A percentile compares a stretch with the other conserved stretches of the same genome.
Evolutionary conservation across 2,113 vertebrate species (phyloP).

Genomic region (Ploceus nigricollis): DNA sequence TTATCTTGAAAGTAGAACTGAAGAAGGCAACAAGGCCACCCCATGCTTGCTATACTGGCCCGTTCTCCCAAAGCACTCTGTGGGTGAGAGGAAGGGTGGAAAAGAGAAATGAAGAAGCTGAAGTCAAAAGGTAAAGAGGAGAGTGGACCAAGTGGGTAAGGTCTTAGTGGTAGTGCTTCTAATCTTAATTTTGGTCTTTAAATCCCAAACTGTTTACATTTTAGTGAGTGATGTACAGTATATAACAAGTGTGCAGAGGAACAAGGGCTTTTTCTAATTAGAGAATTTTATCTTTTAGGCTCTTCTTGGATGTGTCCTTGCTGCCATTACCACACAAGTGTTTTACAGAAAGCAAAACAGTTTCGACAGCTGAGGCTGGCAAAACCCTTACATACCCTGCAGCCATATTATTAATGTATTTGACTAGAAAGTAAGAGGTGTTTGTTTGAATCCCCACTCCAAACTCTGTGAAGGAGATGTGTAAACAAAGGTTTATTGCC

Average conservation of each 20-base stretch:
- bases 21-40: not conserved
- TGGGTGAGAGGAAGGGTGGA: rapidly evolving
- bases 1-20: not conserved
- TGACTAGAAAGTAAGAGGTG: not conserved
- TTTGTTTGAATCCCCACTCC: not conserved
- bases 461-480: not conserved
- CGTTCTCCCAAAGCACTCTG: not conserved
- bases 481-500: not conserved
- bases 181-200: not conserved
- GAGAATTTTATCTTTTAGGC: not conserved
- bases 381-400: not conserved
- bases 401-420: not conserved
- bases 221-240: not conserved
- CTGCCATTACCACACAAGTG: not conserved
- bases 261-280: not conserved
- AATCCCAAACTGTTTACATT: not conserved
- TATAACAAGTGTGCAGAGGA: not conserved
- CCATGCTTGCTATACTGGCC: not conserved
- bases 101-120: not conserved
- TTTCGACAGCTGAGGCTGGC: not conserved
- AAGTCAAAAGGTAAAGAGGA: not conserved
- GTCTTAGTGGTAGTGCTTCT: not conserved
- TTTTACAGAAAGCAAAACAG: not conserved
- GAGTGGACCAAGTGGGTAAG: not conserved
- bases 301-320: not conserved